Base-by-base conservation (phyloP, 1,140 invertebrate genomes). In the Pteromalus puparum region DNA sequence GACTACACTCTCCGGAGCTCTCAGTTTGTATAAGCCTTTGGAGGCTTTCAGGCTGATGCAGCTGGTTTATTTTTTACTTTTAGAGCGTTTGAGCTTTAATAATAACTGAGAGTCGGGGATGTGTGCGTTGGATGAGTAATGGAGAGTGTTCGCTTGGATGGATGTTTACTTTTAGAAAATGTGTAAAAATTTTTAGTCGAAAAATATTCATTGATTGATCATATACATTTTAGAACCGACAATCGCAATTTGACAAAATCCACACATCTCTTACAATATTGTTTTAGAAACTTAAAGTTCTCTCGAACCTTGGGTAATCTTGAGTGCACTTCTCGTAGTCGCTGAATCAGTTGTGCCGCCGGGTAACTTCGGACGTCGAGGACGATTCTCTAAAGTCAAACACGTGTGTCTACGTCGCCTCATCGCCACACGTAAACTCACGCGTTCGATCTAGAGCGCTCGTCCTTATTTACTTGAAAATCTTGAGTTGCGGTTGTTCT, bases 371-470 rank as follows among this genome's bases (percentile, higher is more conserved):
- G 34, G 70, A 18, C 34, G 82, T 9, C 10, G 76, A 83, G 84
- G 89, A 90, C 89, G 82, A 88, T 89, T 87, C 91, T 92, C 91
- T 93, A 92, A 91, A 89, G 91, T 92, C 92, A 91, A 93, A 93
- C 92, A 92, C 91, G 92, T 91, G 91, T 89, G 91, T 93, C 92
- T 93, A 93, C 92, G 92, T 93, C 86, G 89, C 89, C 87, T 89
- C 86, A 91, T 87, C 87, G 76, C 87, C 90, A 91, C 90, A 93
- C 92, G 92, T 92, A 93, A 92, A 93, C 92, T 93, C 92, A 93
- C 91, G 92, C 90, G 92, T 93, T 93, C 92, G 92, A 93, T 93
- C 88, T 92, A 93, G 91, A 93, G 91, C 88, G 87, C 85, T 81
- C 67, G 81, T 85, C 89, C 82, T 78, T 65, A 24, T 42, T 74